Evolutionary conservation across 2,797 vertebrate genomes (phyloP).

Genomic region (Threskiornis aethiopicus): DNA sequence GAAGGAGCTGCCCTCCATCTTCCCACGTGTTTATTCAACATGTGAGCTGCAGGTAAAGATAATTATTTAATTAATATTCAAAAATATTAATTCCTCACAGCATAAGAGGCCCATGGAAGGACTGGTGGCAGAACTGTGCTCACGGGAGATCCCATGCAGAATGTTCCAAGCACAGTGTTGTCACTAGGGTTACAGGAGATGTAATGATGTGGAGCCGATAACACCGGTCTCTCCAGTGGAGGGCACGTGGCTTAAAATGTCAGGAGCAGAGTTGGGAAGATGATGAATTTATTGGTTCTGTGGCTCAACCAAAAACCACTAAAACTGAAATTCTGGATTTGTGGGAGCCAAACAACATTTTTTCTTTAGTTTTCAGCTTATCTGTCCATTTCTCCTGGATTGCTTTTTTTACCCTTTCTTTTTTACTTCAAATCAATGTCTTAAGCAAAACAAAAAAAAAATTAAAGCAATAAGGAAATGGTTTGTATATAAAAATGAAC

Average conservation of each 20-base stretch:
- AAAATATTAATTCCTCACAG: background rate
- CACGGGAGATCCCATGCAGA: rapidly evolving
- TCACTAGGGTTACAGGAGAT: background rate
- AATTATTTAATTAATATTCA: background rate
- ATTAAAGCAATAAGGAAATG: background rate
- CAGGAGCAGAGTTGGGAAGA: background rate
- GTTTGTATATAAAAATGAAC: slow-evolving; percentile 6
- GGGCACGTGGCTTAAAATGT: background rate
- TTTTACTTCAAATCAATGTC: background rate
- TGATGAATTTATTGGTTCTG: background rate
- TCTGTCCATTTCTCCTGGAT: background rate
- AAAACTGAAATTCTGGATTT: background rate
- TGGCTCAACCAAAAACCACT: background rate
- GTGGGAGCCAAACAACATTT: background rate
- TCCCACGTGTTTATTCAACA: background rate
- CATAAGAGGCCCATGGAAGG: background rate
- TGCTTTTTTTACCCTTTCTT: background rate
- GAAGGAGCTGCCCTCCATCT: background rate
- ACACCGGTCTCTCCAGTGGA: background rate
- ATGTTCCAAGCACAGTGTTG: background rate
- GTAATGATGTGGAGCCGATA: background rate
- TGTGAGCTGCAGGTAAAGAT: background rate
- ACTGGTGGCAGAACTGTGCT: background rate
- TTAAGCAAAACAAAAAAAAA: background rate
- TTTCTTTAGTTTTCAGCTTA: background rate